Base-by-base conservation (phyloP, 2,888 invertebrate genomes). In the Melieria picta region DNA sequence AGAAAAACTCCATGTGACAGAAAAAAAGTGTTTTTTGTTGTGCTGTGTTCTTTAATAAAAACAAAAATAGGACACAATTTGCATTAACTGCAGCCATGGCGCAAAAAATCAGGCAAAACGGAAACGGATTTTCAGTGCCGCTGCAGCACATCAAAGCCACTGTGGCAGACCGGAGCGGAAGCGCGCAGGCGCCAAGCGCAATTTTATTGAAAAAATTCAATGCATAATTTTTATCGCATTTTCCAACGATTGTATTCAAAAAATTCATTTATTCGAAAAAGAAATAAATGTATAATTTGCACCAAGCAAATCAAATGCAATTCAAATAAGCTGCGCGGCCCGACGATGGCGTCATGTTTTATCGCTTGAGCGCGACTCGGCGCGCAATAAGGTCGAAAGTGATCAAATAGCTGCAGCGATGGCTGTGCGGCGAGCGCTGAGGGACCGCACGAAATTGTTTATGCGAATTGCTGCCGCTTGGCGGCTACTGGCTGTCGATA, bases 371-470 rank as follows among this genome's bases (percentile, higher is more conserved):
- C 30, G 30, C 30, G 30, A 30, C 30, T 50, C 11, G 50, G 50
- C 11, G 16, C n/a, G n/a, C 42, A 64, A 47, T 6, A 74, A 76
- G 77, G 72, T 56, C 60, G 56, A 10, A 48, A 48, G 61, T 57
- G 47, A 58, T 64, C 13, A 30, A 69, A 46, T 45, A 13, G 43
- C 16, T 30, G 7, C 13, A 50, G 11, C 3, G 11, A 50, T 10
- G 9, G 50, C 30, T 30, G 30, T 30, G 30, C 30, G 30, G 30
- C 30, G 30, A 30, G 30, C 30, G 30, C 30, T 3, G 30, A 30
- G 30, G 30, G 30, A 30, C 30, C 30, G 30, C 30, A 30, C 30
- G 30, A 30, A 30, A 30, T 30, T 30, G 30, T 30, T 30, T 30
- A 30, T 30, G 30, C 30, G 30, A 30, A 30, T 30, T 30, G 30